These are phyloP conservation scores for Ispidina picta DNA, from an alignment of 2,797 vertebrate genomes.

Conservation along the genomic window DNA sequence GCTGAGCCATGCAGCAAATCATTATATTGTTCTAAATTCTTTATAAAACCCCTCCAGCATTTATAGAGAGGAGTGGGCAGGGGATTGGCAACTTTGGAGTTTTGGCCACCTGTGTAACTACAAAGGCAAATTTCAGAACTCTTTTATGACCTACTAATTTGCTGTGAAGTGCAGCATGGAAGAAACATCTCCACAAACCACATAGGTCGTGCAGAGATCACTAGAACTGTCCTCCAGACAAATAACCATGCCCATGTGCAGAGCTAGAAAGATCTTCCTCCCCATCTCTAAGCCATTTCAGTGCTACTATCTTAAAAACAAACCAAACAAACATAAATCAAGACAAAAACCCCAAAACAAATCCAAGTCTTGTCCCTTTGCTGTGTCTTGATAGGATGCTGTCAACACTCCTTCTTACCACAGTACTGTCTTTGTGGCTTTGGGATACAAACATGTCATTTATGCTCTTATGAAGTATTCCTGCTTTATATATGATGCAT, in stretches of 20 bases:
- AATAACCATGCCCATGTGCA: background rate
- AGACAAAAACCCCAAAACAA: background rate
- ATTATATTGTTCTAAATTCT: background rate
- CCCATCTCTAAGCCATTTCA: background rate
- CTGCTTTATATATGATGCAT: constrained; percentile 77
- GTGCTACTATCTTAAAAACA: background rate
- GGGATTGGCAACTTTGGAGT: background rate
- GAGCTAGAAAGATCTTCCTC: background rate
- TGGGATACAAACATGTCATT: constrained; percentile 59
- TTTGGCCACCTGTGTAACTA: background rate
- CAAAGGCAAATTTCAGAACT: background rate
- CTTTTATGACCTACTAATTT: background rate
- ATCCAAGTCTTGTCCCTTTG: background rate
- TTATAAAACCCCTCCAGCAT: background rate
- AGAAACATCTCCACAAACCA: background rate
- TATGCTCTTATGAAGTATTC: constrained; percentile 47
- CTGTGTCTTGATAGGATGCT: background rate
- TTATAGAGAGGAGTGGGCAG: background rate
- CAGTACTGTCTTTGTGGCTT: constrained; percentile 59
- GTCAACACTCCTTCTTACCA: constrained; percentile 1
- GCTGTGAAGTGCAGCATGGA: background rate
- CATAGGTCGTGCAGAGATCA: background rate
- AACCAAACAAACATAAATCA: background rate
- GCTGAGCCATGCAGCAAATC: background rate
- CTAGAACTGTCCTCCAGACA: background rate